Base-by-base conservation (phyloP, 2,888 invertebrate species). In the Xylocampa areola region DNA sequence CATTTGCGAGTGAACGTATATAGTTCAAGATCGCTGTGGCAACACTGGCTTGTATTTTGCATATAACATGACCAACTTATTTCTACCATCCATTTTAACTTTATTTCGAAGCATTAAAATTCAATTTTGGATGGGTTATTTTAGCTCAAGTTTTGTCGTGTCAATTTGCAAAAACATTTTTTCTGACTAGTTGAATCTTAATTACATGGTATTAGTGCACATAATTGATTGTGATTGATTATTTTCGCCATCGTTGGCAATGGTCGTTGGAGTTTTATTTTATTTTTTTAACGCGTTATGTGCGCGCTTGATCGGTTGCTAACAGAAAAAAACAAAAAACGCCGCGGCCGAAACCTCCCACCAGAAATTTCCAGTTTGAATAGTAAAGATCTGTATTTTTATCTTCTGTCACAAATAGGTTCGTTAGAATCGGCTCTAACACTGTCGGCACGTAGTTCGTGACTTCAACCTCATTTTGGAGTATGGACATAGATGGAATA, bases 1-100 rank as follows among this genome's bases (percentile, higher is more conserved):
- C 77, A 73, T 73, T 73, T 65, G 70, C 76, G 68, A 73, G 73
- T 73, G 73, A 73, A 73, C 63, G 73, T 73, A 73, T 73, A 73
- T 73, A 73, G 73, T 76, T 73, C 77, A 73, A 73, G 73, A 73
- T 68, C 77, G 74, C 66, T 73, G 55, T 73, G 66, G 73, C 60
- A 73, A 73, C 76, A 73, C 74, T 63, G 62, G 30, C 65, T 72
- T 30, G 73, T 60, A 73, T 73, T 73, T 73, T 73, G 77, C 73
- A 76, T 73, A 73, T 73, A 76, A 69, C 66, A 51, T 39, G 40
- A 65, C 41, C 60, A 51, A 51, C 41, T 59, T 37, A 55, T 23
- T 16, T 33, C 4, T 47, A 23, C 23, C 44, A 51, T 43, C 27
- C 37, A 58, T 53, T 54, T 52, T 41, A 55, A 55, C 54, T 48